Evolutionary conservation across 1,140 invertebrate species (phyloP), one percentile per base, ranked within the genome.

Genomic region (Protaetia brevitarsis): DNA sequence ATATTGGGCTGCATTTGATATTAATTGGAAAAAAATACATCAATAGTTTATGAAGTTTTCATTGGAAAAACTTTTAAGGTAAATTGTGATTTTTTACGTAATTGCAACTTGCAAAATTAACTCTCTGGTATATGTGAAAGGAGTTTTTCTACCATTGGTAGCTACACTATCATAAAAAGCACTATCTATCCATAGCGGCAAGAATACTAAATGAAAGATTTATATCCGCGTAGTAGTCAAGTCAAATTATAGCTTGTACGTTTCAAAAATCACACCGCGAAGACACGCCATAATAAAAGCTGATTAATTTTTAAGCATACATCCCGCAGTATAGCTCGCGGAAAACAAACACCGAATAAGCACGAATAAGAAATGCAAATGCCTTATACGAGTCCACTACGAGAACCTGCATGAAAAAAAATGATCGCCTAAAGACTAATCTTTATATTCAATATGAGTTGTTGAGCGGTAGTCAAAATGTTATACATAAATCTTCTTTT

Each of bases 221-320:
- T n/a, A 21, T 21, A 45, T 23, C 5, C 26, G 4, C 5, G 19
- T 6, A 19, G 19, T 7, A 51, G 19, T n/a, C n/a, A 51, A 51
- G 19, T 51, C 41, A 51, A 51, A 51, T 51, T 51, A 51, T 8
- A 51, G 26, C 41, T 19, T 51, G n/a, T 7, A 51, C 26, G 19
- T 51, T 19, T 8, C 41, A 51, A 51, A 51, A 16, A 51, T 51
- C 41, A 51, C 41, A 51, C 41, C 16, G 19, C 19, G 19, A 51
- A 51, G 41, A 51, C 41, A 51, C 41, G 41, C 21, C 41, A 23
- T 23, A 51, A 51, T 51, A 51, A 10, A 51, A 19, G 41, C 11
- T 51, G 41, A 51, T 51, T 51, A 51, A 51, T 51, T 51, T 51
- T 51, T 51, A 51, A 51, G 26, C 41, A 51, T 19, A 51, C 41